These are phyloP conservation scores for Acromyrmex heyeri DNA, from an alignment of 1,140 invertebrate genomes.

Conservation along the genomic window DNA sequence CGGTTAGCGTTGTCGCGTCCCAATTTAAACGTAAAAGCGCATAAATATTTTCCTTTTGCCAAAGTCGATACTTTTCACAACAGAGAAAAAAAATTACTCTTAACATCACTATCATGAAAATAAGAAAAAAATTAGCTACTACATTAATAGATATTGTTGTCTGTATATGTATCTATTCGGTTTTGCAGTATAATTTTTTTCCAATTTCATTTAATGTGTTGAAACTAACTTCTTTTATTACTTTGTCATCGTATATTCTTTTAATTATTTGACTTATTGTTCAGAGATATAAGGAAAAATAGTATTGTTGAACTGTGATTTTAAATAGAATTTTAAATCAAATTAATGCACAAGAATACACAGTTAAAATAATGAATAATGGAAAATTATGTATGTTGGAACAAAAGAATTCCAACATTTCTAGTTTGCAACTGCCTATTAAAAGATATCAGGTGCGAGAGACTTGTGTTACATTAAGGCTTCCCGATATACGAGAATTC, in stretches of 20 bases:
- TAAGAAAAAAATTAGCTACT: neutral
- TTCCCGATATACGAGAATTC: neutral
- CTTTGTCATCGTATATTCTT: neutral
- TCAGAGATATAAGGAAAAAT: neutral
- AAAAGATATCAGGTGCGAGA: neutral
- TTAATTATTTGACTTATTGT: neutral
- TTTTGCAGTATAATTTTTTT: neutral
- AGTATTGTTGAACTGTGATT: neutral
- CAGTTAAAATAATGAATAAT: neutral
- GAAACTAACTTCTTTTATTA: neutral
- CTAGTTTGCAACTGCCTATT: neutral
- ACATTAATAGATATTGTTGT: neutral
- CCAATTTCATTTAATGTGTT: neutral
- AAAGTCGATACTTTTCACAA: neutral
- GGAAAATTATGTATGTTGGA: neutral
- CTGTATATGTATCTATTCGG: neutral
- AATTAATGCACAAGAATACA: conserved; percentile 1
- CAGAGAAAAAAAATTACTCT: conserved; percentile 6
- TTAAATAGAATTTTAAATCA: neutral
- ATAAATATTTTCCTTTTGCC: conserved; percentile 41
- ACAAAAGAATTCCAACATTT: neutral
- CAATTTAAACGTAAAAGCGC: conserved; percentile 32
- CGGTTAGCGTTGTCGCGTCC: conserved; percentile 44
- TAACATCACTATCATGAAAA: neutral
- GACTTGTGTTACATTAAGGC: neutral